Evolutionary conservation across 2,113 vertebrate genomes (phyloP).

Genomic region (Ia io): DNA sequence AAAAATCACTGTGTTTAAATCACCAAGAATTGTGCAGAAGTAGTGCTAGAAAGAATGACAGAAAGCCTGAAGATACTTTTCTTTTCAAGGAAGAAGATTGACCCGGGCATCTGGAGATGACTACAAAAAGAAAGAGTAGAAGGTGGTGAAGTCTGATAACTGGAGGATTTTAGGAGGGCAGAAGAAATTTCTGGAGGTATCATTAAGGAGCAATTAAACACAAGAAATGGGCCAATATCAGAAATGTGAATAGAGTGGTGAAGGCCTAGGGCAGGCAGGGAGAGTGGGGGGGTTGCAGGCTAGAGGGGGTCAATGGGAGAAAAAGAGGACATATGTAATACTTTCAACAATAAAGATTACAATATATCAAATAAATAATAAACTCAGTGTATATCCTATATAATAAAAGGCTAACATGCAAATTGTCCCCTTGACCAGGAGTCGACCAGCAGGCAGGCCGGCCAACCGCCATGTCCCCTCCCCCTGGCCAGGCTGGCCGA

Average conservation of each 20-base stretch:
- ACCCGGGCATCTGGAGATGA: not conserved
- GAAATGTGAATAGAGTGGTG: not conserved
- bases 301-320: no score
- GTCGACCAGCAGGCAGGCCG: no score
- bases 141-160: not conserved
- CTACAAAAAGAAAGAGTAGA: not conserved
- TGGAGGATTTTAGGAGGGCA: not conserved
- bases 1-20: not conserved
- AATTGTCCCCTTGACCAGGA: no score
- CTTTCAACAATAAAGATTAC: no score
- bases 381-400: no score
- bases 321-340: no score
- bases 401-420: no score
- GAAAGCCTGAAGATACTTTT: not conserved
- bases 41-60: not conserved
- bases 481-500: no score
- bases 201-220: not conserved
- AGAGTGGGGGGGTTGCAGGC: no score
- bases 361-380: no score
- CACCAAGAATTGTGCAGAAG: not conserved
- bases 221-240: not conserved
- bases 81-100: constrained; percentile 4
- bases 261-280: no score
- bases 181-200: constrained; percentile 11
- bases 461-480: no score